Conservation (phyloP, 2,888 invertebrate species). For the Uropetala carovei region DNA sequence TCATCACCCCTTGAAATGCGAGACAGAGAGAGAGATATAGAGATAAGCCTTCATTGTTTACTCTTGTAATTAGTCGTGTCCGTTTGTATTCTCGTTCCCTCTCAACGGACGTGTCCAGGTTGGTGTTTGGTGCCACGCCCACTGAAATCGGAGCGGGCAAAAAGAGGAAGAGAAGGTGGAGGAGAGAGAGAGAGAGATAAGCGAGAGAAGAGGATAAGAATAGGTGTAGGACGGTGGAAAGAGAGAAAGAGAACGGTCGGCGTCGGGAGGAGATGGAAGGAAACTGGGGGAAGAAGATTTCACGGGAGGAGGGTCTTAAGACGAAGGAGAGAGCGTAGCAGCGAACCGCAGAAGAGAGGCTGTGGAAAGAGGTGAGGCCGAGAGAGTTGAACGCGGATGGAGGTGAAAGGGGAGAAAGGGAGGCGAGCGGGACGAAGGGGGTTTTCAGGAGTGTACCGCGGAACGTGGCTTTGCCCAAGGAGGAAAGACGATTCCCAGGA, state of each 20-base stretch:
- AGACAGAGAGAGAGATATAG: background rate
- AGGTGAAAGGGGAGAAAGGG: background rate
- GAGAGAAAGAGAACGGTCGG: no score
- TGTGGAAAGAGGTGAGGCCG: no score
- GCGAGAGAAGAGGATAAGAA: no score
- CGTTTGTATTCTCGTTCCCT: background rate
- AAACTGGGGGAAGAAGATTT: no score
- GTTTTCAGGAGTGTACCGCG: background rate
- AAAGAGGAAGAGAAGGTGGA: background rate
- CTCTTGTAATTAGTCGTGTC: conserved; percentile 27
- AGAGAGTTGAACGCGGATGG: background rate
- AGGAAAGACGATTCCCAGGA: no score
- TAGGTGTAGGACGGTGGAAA: no score
- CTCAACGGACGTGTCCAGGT: background rate
- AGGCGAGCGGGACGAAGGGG: background rate
- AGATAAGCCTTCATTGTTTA: background rate
- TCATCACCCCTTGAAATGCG: conserved; percentile 28
- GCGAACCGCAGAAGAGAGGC: no score
- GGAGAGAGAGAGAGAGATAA: no score
- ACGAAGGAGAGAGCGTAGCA: no score
- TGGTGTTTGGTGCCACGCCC: background rate
- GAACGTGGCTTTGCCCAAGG: no score
- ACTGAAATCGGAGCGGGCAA: background rate
- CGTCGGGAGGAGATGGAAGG: no score
- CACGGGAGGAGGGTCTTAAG: no score